These are phyloP conservation scores for Nomada ferruginata DNA, from an alignment of 2,888 invertebrate genomes.

Conservation along the genomic window DNA sequence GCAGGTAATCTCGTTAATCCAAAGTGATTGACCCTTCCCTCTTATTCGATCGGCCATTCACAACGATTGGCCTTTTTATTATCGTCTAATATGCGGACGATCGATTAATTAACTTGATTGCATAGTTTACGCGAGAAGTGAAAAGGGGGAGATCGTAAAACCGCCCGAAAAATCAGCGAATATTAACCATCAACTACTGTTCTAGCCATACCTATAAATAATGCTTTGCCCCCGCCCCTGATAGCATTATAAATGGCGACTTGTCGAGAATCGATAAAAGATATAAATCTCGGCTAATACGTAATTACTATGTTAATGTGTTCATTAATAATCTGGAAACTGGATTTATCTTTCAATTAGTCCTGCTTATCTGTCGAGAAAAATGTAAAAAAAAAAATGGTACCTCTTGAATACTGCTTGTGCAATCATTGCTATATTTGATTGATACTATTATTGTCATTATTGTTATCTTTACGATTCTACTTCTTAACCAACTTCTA, in stretches of 20 bases:
- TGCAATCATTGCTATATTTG: neutral
- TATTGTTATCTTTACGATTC: neutral
- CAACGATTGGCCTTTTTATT: slow-evolving; percentile 14
- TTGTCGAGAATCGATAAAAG: slow-evolving; percentile 30
- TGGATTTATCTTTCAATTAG: slow-evolving; percentile 51
- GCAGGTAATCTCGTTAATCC: neutral
- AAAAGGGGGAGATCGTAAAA: slow-evolving; percentile 43
- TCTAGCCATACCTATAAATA: slow-evolving; percentile 48
- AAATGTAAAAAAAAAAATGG: slow-evolving; percentile 6
- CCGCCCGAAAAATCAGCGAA: slow-evolving; percentile 33
- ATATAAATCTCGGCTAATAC: slow-evolving; percentile 48
- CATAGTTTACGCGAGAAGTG: slow-evolving; percentile 27
- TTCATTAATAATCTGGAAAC: slow-evolving; percentile 50
- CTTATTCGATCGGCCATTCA: slow-evolving; percentile 1
- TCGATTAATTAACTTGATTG: slow-evolving; percentile 50
- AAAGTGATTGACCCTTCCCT: neutral
- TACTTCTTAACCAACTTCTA: neutral
- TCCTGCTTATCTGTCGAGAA: slow-evolving; percentile 12
- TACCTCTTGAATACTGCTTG: neutral
- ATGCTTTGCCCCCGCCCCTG: slow-evolving; percentile 1
- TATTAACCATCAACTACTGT: slow-evolving; percentile 42
- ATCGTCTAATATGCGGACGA: slow-evolving; percentile 29
- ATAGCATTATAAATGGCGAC: slow-evolving; percentile 28
- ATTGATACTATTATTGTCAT: neutral
- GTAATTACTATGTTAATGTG: slow-evolving; percentile 57